phyloP scores from a whole-genome alignment of 2,888 invertebrate genomes.

The Agapetus fuscipes region DNA sequence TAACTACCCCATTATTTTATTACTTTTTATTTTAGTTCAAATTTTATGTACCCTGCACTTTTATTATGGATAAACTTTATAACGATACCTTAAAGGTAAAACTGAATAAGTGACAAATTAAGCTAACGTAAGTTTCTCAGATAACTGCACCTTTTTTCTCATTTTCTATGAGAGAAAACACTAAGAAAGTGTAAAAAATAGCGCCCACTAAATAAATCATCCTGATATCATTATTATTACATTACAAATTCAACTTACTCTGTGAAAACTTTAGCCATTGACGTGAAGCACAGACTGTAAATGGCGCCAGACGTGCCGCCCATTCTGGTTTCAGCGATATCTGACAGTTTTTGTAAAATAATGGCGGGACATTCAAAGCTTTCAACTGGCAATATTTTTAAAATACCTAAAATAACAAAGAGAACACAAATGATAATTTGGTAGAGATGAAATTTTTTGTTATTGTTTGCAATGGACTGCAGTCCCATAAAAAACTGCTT shows the following conservation, averaged over 20 bases:
- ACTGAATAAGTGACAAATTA: too few species aligned
- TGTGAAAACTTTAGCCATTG: conserved; percentile 45
- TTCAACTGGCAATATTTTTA: conserved; percentile 2
- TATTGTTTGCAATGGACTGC: not conserved
- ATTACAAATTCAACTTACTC: conserved; percentile 24
- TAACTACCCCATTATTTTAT: too few species aligned
- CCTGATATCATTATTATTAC: not conserved
- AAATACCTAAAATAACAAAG: conserved; percentile 13
- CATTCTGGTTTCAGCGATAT: conserved; percentile 58
- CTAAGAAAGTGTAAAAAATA: too few species aligned
- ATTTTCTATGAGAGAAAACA: too few species aligned
- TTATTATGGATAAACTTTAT: too few species aligned
- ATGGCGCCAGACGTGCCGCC: conserved; percentile 74
- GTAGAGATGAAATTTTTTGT: not conserved
- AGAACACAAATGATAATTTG: not conserved
- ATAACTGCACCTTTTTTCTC: too few species aligned
- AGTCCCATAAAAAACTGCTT: not conserved
- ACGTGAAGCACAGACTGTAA: conserved; percentile 65
- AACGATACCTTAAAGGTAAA: too few species aligned
- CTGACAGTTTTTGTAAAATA: conserved; percentile 43
- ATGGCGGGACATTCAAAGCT: conserved; percentile 31
- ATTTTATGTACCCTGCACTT: too few species aligned
- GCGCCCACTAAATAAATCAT: conserved; percentile 1
- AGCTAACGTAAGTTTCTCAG: too few species aligned
- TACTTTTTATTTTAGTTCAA: too few species aligned